Evolutionary conservation across 2,113 vertebrate genomes (phyloP).

Genomic region (Cyanocitta stelleri): DNA sequence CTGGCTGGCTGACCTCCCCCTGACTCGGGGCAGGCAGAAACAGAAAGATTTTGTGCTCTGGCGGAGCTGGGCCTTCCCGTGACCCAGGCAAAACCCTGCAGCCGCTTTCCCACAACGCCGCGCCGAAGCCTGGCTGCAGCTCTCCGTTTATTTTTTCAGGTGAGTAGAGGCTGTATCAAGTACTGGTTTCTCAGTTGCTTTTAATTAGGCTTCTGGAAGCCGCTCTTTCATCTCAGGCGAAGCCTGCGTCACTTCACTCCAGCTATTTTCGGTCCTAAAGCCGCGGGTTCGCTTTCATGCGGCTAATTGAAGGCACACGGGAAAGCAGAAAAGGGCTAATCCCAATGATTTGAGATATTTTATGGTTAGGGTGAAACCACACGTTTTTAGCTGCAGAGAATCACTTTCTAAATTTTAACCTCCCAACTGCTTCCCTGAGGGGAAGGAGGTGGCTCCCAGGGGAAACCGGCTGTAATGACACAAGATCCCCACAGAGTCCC

Average conservation of each 20-base stretch:
- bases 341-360: constrained; percentile 69
- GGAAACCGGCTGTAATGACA: not conserved
- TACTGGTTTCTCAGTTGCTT: constrained; percentile 88
- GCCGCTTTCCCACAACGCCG: constrained; percentile 73
- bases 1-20: constrained; percentile 73
- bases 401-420: constrained; percentile 61
- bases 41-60: constrained; percentile 74
- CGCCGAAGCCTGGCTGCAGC: constrained; percentile 66
- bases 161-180: constrained; percentile 85
- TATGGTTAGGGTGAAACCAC: constrained; percentile 71
- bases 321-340: constrained; percentile 76
- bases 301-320: constrained; percentile 83
- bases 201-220: constrained; percentile 91
- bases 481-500: not conserved
- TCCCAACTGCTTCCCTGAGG: constrained; percentile 17
- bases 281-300: constrained; percentile 76
- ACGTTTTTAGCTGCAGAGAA: constrained; percentile 60
- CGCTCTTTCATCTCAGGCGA: constrained; percentile 78
- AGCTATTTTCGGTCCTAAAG: constrained; percentile 80
- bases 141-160: constrained; percentile 93
- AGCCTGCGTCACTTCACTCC: constrained; percentile 78
- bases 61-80: constrained; percentile 69
- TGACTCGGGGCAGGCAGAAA: constrained; percentile 70
- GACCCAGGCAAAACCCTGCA: constrained; percentile 71
- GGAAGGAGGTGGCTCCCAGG: not conserved